Percentiles rank a stretch among this genome's conserved stretches.
Conservation (phyloP, 2,797 vertebrate genomes). For the Myotis daubentonii region DNA sequence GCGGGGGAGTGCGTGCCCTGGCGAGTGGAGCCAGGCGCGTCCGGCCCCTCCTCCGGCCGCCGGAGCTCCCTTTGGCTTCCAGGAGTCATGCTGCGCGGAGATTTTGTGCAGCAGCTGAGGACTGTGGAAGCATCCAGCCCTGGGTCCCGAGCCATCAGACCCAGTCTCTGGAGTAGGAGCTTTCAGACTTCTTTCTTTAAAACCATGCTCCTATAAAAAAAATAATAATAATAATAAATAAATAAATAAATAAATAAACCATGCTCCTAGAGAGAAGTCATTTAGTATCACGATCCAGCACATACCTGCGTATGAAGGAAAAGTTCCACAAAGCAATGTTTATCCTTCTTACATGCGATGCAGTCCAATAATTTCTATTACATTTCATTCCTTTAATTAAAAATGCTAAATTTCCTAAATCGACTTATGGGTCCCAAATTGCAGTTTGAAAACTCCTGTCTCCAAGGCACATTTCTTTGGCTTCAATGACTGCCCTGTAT, state of each 20-base stretch:
- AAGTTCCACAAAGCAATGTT: neutral
- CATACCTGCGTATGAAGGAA: neutral
- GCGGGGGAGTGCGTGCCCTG: neutral
- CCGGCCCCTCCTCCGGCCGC: neutral
- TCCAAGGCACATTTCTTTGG: neutral
- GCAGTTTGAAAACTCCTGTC: slow-evolving; percentile 23
- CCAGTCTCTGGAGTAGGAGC: neutral
- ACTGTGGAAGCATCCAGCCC: neutral
- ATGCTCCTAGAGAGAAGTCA: neutral
- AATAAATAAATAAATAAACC: no score
- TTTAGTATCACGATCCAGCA: neutral
- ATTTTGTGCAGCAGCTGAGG: neutral
- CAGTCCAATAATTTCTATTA: neutral
- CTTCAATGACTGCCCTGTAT: neutral
- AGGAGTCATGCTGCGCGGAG: neutral
- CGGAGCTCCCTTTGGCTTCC: neutral
- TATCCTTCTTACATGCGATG: neutral
- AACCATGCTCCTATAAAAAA: neutral
- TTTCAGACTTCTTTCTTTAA: neutral
- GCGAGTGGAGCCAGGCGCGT: neutral
- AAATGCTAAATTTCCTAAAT: neutral
- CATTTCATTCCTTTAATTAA: neutral
- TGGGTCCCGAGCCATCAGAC: neutral
- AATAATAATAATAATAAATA: no score
- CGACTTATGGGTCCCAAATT: slow-evolving; percentile 22